These are phyloP conservation scores for Sapayoa aenigma DNA, from an alignment of 2,113 vertebrate genomes.

Conservation along the genomic window DNA sequence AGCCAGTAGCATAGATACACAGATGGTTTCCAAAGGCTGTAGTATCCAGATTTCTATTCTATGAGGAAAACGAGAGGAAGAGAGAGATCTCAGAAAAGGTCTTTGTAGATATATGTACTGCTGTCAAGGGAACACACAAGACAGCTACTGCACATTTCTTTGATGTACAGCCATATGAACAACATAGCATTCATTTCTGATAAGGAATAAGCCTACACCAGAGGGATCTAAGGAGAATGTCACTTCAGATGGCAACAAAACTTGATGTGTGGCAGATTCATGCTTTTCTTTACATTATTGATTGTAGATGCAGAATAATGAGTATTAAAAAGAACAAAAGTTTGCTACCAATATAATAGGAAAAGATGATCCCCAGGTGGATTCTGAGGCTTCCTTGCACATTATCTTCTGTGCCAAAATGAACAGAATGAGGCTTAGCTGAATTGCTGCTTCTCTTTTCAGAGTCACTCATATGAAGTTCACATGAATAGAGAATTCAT, in stretches of 20 bases:
- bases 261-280: not conserved
- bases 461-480: not conserved
- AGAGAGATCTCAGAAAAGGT: not conserved
- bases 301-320: not conserved
- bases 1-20: not conserved
- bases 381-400: not conserved
- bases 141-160: not conserved
- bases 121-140: not conserved
- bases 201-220: not conserved
- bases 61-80: not conserved
- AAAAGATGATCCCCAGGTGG: not conserved
- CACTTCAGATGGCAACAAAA: not conserved
- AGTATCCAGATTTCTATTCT: not conserved
- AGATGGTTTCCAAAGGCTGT: not conserved
- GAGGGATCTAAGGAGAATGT: not conserved
- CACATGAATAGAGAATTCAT: not conserved
- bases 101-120: not conserved
- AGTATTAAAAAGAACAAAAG: slow-evolving; percentile 20
- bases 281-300: not conserved
- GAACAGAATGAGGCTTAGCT: not conserved
- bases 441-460: not conserved
- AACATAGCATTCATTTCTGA: not conserved
- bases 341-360: not conserved
- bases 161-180: not conserved
- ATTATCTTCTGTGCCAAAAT: not conserved